These are phyloP conservation scores for Tiaroga cobitis DNA, from an alignment of 2,797 vertebrate genomes.

Conservation along the genomic window DNA sequence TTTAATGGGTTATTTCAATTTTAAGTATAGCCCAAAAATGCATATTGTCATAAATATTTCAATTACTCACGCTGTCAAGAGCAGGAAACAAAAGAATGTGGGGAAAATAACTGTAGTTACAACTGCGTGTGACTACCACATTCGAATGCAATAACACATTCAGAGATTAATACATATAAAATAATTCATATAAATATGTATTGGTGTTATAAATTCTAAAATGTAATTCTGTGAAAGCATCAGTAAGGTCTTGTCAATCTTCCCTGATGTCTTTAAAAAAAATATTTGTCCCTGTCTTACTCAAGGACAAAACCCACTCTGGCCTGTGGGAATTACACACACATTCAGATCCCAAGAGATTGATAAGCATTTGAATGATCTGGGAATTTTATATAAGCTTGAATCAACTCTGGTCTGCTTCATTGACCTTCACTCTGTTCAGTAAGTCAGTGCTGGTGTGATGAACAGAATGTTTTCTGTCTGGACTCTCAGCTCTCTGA, in stretches of 20 bases:
- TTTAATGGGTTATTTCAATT: not conserved
- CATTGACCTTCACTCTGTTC: not conserved
- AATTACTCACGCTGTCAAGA: not conserved
- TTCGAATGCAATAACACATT: not conserved
- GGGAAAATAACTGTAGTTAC: not conserved
- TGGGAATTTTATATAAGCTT: conserved; percentile 12
- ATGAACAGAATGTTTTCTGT: conserved; percentile 27
- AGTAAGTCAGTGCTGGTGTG: not conserved
- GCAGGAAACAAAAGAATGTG: not conserved
- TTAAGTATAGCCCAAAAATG: not conserved
- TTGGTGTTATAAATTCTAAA: no score
- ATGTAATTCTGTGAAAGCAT: not conserved
- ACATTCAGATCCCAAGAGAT: not conserved
- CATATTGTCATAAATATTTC: not conserved
- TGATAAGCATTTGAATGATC: not conserved
- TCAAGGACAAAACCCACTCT: conserved; percentile 7
- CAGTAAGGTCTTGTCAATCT: not conserved
- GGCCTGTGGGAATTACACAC: conserved; percentile 25
- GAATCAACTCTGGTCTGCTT: not conserved
- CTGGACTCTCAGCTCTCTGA: conserved; percentile 27
- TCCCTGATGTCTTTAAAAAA: not conserved
- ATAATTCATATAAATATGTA: no score
- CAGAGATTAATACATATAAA: not conserved
- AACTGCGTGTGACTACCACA: not conserved
- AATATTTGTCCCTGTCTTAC: conserved; percentile 1